A percentile compares a stretch with the other conserved stretches of the same genome.
Evolutionary conservation across 2,888 invertebrate genomes (phyloP).

Genomic region (Ennomos quercinarius): DNA sequence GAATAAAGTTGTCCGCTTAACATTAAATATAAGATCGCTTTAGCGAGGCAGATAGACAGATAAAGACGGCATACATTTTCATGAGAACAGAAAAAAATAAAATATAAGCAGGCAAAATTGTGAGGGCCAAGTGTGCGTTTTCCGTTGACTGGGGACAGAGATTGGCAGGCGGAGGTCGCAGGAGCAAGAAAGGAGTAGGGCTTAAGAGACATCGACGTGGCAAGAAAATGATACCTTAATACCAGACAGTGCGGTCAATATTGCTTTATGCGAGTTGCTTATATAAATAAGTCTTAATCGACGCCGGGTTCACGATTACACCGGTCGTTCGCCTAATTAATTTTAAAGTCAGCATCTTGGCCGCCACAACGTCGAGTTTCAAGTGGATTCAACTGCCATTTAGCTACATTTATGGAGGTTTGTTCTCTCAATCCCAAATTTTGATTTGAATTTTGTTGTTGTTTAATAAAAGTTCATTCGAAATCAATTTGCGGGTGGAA

Average conservation of each 20-base stretch:
- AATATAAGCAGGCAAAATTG: slow-evolving; percentile 68
- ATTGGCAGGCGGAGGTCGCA: slow-evolving; percentile 58
- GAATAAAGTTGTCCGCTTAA: slow-evolving; percentile 71
- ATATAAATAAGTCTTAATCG: slow-evolving; percentile 70
- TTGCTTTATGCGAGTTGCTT: slow-evolving; percentile 58
- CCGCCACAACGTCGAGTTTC: slow-evolving; percentile 67
- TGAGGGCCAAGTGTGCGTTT: slow-evolving; percentile 67
- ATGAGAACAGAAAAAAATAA: slow-evolving; percentile 69
- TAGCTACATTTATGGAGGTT: slow-evolving; percentile 63
- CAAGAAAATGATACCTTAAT: slow-evolving; percentile 61
- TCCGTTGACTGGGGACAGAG: slow-evolving; percentile 63
- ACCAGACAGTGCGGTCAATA: slow-evolving; percentile 58
- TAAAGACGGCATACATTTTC: slow-evolving; percentile 76
- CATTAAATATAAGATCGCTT: slow-evolving; percentile 78
- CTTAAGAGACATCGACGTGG: slow-evolving; percentile 53
- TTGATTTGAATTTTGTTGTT: slow-evolving; percentile 58
- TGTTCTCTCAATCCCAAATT: slow-evolving; percentile 59
- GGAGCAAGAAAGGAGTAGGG: slow-evolving; percentile 45
- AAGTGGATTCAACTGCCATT: slow-evolving; percentile 75
- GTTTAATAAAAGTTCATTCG: slow-evolving; percentile 52
- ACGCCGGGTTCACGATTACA: slow-evolving; percentile 77
- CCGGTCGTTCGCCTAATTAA: slow-evolving; percentile 85
- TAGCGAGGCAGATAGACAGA: slow-evolving; percentile 72
- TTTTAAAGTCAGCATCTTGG: slow-evolving; percentile 81
- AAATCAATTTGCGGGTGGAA: slow-evolving; percentile 51